Conservation (phyloP, 1,140 invertebrate genomes). For the Drosophila baimaii region DNA sequence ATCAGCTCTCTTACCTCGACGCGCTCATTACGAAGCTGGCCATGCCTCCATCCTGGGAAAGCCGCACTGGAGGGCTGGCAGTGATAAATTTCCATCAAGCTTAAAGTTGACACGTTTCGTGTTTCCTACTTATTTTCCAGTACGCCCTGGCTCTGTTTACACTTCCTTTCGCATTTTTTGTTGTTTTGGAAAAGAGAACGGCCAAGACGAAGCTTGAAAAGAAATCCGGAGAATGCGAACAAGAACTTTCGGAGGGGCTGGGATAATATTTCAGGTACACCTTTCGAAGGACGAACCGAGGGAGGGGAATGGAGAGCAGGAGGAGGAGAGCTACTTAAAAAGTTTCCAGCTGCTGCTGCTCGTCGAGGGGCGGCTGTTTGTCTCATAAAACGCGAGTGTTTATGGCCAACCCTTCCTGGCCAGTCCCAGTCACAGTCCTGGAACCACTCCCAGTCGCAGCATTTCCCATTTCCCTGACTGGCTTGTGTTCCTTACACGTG, state of each 20-base stretch:
- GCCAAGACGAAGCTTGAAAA: slow-evolving; percentile 11
- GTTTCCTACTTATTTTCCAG: slow-evolving; percentile 27
- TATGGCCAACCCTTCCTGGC: slow-evolving; percentile 67
- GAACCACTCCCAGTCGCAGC: slow-evolving; percentile 9
- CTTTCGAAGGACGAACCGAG: slow-evolving; percentile 21
- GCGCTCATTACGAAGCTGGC: slow-evolving; percentile 27
- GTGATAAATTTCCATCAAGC: slow-evolving; percentile 71
- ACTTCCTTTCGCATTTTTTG: slow-evolving; percentile 22
- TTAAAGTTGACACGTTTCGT: slow-evolving; percentile 61
- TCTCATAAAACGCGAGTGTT: slow-evolving; percentile 70
- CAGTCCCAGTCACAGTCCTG: slow-evolving; percentile 1
- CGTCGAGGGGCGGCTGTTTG: slow-evolving; percentile 35
- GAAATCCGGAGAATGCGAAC: slow-evolving; percentile 23
- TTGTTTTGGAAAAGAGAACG: background rate
- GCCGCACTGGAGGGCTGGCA: slow-evolving; percentile 2
- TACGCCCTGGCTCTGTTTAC: slow-evolving; percentile 34
- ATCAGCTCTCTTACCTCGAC: slow-evolving; percentile 14
- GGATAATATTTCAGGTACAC: slow-evolving; percentile 69
- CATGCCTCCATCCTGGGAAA: slow-evolving; percentile 24
- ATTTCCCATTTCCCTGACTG: slow-evolving; percentile 21
- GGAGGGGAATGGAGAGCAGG: no score
- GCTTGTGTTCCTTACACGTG: slow-evolving; percentile 54
- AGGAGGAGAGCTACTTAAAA: slow-evolving; percentile 80
- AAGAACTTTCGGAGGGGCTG: slow-evolving; percentile 29
- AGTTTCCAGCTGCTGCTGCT: slow-evolving; percentile 49